A percentile compares a stretch with the other conserved stretches of the same genome.
These are phyloP conservation scores for Solenopsis invicta DNA, from an alignment of 1,140 invertebrate species.

Conservation along the genomic window DNA sequence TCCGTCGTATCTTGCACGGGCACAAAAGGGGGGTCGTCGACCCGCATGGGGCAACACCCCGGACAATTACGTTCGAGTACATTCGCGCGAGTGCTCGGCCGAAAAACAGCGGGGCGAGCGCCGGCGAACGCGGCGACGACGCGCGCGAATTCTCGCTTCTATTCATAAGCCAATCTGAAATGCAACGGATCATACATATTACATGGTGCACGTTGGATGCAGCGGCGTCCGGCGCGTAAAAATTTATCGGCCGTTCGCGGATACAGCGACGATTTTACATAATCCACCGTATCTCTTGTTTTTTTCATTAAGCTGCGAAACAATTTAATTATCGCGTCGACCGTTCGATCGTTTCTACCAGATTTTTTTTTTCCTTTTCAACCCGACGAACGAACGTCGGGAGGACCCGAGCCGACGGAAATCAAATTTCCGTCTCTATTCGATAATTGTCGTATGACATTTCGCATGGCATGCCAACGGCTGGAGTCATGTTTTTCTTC, in stretches of 20 bases:
- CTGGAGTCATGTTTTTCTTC: not conserved
- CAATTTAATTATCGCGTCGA: conserved; percentile 36
- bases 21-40: conserved; percentile 63
- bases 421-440: not conserved
- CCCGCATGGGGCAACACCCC: conserved; percentile 47
- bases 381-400: not conserved
- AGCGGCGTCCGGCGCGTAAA: conserved; percentile 29
- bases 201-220: conserved; percentile 38
- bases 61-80: conserved; percentile 68
- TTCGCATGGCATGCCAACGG: not conserved
- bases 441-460: not conserved
- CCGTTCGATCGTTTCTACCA: not conserved
- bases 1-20: conserved; percentile 1
- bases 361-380: not conserved
- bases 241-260: conserved; percentile 33
- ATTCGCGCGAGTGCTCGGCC: conserved; percentile 6
- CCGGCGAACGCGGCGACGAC: not conserved
- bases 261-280: conserved; percentile 42
- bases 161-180: conserved; percentile 64
- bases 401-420: not conserved
- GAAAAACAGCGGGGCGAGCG: not conserved
- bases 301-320: not conserved
- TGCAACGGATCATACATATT: conserved; percentile 65
- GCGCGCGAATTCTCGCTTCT: conserved; percentile 29
- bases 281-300: conserved; percentile 9